Conservation (phyloP, 2,888 invertebrate genomes). For the Nemoura dubitans region DNA sequence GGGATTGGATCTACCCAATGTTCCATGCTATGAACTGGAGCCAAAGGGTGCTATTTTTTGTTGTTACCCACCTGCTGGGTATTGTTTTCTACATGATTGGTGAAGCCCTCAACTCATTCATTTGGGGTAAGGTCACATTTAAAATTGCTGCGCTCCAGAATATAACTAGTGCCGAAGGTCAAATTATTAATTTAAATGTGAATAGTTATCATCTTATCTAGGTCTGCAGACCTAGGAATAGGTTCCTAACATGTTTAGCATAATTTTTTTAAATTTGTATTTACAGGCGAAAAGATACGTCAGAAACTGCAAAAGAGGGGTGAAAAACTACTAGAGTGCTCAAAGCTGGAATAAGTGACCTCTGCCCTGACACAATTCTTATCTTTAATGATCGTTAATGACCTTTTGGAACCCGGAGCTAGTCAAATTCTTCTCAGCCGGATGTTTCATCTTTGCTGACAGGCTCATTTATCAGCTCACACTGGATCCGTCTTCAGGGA, state of each 20-base stretch:
- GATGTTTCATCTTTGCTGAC: neutral
- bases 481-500: neutral
- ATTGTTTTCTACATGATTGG: conserved; percentile 39
- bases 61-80: conserved; percentile 21
- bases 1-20: conserved; percentile 59
- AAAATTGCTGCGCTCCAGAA: neutral
- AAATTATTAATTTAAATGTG: neutral
- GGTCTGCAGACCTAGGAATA: too few relatives aligned
- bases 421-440: neutral
- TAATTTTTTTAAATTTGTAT: neutral
- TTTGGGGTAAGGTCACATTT: conserved; percentile 23
- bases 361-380: neutral
- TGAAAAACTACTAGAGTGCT: neutral
- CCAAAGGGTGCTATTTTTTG: conserved; percentile 54
- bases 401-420: conserved; percentile 22
- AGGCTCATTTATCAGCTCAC: neutral
- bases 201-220: neutral
- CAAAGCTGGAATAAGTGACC: neutral
- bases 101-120: neutral
- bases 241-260: too few relatives aligned
- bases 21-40: conserved; percentile 66
- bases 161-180: neutral
- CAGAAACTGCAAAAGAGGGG: neutral
- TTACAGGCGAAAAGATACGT: conserved; percentile 33
- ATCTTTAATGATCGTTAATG: neutral